Evolutionary conservation across 2,888 invertebrate species (phyloP).

Genomic region (Idaea dimidiata): DNA sequence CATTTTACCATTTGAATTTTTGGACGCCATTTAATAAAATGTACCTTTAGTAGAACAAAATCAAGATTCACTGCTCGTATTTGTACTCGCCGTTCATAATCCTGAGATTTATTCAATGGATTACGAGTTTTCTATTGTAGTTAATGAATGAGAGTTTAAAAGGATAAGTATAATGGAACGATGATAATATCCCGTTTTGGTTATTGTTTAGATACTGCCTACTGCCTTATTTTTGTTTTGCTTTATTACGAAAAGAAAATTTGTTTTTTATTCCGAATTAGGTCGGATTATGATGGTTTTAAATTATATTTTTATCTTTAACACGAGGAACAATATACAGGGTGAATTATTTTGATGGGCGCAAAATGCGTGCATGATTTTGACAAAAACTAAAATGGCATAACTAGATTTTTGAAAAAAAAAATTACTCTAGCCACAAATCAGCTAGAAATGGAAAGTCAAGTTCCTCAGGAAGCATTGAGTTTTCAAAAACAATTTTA

Average conservation of each 20-base stretch:
- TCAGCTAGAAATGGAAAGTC: no score
- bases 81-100: slow-evolving; percentile 10
- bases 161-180: slow-evolving; percentile 14
- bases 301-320: background rate
- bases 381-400: no score
- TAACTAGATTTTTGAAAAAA: no score
- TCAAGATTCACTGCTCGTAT: background rate
- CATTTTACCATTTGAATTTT: no score
- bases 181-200: slow-evolving; percentile 1
- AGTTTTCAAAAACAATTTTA: no score
- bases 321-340: background rate
- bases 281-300: background rate
- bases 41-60: background rate
- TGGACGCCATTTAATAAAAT: no score
- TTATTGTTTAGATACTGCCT: background rate
- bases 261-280: background rate
- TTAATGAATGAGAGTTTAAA: slow-evolving; percentile 23
- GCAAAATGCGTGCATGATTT: no score
- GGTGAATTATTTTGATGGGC: no score
- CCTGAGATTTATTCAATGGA: slow-evolving; percentile 26
- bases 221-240: slow-evolving; percentile 1
- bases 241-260: background rate
- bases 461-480: no score
- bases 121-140: slow-evolving; percentile 25
- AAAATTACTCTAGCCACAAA: no score